Conservation (phyloP, 1,140 invertebrate species). For the Prorops nasuta region DNA sequence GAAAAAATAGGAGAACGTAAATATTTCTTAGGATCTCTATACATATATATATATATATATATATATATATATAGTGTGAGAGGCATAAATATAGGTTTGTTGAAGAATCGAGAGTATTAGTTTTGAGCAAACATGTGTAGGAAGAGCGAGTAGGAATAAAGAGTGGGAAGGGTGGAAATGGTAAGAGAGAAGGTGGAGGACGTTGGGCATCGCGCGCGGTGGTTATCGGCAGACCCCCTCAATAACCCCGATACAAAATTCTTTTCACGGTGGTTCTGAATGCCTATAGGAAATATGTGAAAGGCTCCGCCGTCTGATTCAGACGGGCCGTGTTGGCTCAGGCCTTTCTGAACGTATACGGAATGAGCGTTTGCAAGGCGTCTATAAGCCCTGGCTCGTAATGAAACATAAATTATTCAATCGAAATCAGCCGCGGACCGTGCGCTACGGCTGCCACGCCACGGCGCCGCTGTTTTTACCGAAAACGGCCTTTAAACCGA, state of each 20-base stretch:
- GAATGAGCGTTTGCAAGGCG: constrained; percentile 51
- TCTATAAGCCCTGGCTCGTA: constrained; percentile 51
- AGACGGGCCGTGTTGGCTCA: constrained; percentile 42
- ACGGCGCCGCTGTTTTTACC: constrained; percentile 26
- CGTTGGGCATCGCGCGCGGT: constrained; percentile 6
- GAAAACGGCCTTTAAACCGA: constrained; percentile 42
- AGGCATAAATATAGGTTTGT: too few species aligned
- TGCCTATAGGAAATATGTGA: constrained; percentile 56
- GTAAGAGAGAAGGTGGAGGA: too few species aligned
- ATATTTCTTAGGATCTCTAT: too few species aligned
- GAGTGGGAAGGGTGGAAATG: too few species aligned
- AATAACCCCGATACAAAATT: constrained; percentile 59
- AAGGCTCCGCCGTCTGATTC: constrained; percentile 42
- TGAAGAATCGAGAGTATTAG: too few species aligned
- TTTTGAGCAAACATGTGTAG: too few species aligned
- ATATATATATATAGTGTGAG: too few species aligned
- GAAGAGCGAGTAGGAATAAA: too few species aligned
- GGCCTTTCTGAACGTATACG: constrained; percentile 46
- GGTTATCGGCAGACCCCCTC: constrained; percentile 45
- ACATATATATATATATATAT: too few species aligned
- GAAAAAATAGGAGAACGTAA: too few species aligned
- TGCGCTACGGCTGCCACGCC: constrained; percentile 20
- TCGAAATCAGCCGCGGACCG: constrained; percentile 50
- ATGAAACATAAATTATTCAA: constrained; percentile 59
- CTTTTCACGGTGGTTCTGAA: constrained; percentile 50